Evolutionary conservation across 2,797 vertebrate genomes (phyloP).

Genomic region (Sandelia bainsii): DNA sequence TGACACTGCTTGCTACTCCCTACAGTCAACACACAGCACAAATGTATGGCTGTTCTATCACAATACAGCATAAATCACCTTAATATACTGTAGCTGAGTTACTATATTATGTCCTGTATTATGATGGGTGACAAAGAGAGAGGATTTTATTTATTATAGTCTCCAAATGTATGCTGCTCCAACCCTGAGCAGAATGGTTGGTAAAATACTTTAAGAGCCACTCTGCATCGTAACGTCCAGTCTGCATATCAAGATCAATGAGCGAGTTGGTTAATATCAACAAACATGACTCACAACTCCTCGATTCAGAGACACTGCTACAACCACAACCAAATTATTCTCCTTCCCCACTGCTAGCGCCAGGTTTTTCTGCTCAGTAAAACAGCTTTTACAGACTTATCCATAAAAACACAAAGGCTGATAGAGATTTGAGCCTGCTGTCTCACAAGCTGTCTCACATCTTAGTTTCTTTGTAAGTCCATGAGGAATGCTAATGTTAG

Average conservation of each 20-base stretch:
- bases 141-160: slow-evolving; percentile 39
- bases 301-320: slow-evolving; percentile 43
- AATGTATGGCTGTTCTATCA: slow-evolving; percentile 1
- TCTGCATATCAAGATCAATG: slow-evolving; percentile 53
- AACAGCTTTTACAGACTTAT: slow-evolving; percentile 6
- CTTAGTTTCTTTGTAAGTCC: slow-evolving; percentile 44
- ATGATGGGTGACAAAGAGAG: slow-evolving; percentile 11
- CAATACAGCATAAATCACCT: not conserved
- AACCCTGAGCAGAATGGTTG: slow-evolving; percentile 29
- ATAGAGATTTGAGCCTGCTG: not conserved
- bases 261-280: slow-evolving; percentile 45
- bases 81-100: slow-evolving; percentile 10
- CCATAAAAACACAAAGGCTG: slow-evolving; percentile 6
- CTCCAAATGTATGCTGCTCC: slow-evolving; percentile 36
- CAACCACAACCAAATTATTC: slow-evolving; percentile 37
- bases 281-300: slow-evolving; percentile 62
- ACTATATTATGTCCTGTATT: not conserved
- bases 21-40: too few relatives aligned
- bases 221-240: slow-evolving; percentile 45
- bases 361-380: slow-evolving; percentile 16
- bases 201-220: slow-evolving; percentile 51
- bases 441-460: slow-evolving; percentile 26
- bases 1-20: too few relatives aligned
- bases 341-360: slow-evolving; percentile 6
- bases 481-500: slow-evolving; percentile 39